phyloP scores from a whole-genome alignment of 2,113 vertebrate genomes.

The Periophthalmus modestus region DNA sequence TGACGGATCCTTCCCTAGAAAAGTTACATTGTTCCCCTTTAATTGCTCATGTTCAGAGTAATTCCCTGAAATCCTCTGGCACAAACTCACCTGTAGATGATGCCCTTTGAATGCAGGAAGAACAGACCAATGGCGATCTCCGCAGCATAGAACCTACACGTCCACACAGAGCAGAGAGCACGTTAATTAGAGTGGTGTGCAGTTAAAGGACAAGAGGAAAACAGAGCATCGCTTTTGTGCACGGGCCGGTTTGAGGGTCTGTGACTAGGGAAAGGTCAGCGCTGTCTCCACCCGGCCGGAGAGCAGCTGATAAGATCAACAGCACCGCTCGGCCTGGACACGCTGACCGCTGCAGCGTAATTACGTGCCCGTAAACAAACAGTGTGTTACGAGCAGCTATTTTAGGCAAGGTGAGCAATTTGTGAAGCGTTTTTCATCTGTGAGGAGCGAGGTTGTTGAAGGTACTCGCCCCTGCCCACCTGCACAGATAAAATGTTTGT shows the following conservation, averaged over 20 bases:
- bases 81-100: conserved; percentile 90
- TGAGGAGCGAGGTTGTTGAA: neutral
- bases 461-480: no score
- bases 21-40: neutral
- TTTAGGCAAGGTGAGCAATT: neutral
- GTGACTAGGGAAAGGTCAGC: conserved; percentile 58
- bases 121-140: conserved; percentile 96
- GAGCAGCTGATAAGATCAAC: conserved; percentile 71
- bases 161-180: conserved; percentile 43
- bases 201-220: conserved; percentile 32
- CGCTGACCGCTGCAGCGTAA: conserved; percentile 19
- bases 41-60: neutral
- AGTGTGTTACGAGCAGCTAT: conserved; percentile 9
- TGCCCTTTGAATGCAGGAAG: conserved; percentile 94
- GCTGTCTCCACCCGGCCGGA: conserved; percentile 62
- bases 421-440: conserved; percentile 17
- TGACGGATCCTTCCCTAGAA: no score
- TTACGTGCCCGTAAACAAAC: conserved; percentile 7
- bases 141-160: conserved; percentile 90
- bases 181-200: conserved; percentile 43
- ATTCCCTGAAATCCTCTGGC: neutral
- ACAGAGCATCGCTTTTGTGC: conserved; percentile 32
- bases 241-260: conserved; percentile 8
- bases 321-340: conserved; percentile 38
- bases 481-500: no score